Conservation (phyloP, 2,797 vertebrate species). For the Eptatretus atami region DNA sequence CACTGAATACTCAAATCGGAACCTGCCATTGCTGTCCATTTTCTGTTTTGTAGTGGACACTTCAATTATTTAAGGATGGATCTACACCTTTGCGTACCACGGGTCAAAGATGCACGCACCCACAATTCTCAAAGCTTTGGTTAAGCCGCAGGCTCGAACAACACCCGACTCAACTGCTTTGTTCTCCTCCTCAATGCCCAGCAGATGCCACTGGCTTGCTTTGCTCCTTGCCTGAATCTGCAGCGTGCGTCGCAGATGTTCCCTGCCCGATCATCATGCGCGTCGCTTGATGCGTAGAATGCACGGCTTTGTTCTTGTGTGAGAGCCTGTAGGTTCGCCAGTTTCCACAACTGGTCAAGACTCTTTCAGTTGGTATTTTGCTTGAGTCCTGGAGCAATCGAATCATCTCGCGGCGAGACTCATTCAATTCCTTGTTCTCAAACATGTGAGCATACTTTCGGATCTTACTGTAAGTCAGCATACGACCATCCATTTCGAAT, state of each 20-base stretch:
- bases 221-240: constrained; percentile 52
- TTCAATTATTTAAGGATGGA: constrained; percentile 26
- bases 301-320: constrained; percentile 66
- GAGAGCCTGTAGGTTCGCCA: constrained; percentile 57
- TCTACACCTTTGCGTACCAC: constrained; percentile 43
- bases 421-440: background rate
- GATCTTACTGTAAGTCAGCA: background rate
- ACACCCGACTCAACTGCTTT: constrained; percentile 30
- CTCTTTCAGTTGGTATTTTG: constrained; percentile 75
- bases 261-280: constrained; percentile 63
- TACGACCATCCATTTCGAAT: constrained; percentile 24
- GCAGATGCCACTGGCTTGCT: constrained; percentile 35
- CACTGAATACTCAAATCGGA: constrained; percentile 55
- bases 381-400: constrained; percentile 63
- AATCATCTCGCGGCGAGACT: constrained; percentile 11
- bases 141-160: constrained; percentile 28
- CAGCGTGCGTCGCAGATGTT: constrained; percentile 53
- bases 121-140: constrained; percentile 65
- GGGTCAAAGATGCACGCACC: constrained; percentile 38
- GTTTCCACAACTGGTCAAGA: constrained; percentile 44
- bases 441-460: background rate
- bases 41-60: constrained; percentile 50
- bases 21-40: constrained; percentile 55
- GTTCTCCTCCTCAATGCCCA: constrained; percentile 23
- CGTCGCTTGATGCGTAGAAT: constrained; percentile 62